phyloP scores from a whole-genome alignment of 2,888 invertebrate genomes.

The Eilema depressum region DNA sequence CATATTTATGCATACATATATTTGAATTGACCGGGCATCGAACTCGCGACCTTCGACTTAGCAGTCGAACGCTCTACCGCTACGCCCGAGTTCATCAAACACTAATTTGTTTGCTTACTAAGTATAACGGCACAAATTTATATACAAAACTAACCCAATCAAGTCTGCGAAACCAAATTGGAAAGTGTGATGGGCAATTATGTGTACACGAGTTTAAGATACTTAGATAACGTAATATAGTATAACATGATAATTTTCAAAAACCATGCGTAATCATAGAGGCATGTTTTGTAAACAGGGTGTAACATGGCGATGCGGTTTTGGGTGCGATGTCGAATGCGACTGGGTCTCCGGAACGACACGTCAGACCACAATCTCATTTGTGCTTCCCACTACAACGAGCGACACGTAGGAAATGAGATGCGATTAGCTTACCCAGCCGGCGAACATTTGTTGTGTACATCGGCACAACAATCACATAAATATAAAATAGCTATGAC shows the following conservation, averaged over 20 bases:
- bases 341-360: slow-evolving; percentile 71
- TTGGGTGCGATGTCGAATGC: slow-evolving; percentile 62
- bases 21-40: too few relatives aligned
- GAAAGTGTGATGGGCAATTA: background rate
- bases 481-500: slow-evolving; percentile 51
- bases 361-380: slow-evolving; percentile 77
- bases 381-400: slow-evolving; percentile 74
- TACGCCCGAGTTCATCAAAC: too few relatives aligned
- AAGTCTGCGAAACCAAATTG: background rate
- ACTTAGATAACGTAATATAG: background rate
- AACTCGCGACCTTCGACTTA: too few relatives aligned
- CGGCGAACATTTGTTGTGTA: slow-evolving; percentile 56
- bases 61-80: too few relatives aligned
- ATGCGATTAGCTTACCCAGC: slow-evolving; percentile 75
- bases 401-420: slow-evolving; percentile 79
- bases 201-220: background rate
- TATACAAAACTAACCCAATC: too few relatives aligned
- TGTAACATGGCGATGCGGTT: slow-evolving; percentile 53
- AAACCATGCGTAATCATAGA: slow-evolving; percentile 28
- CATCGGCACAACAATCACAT: slow-evolving; percentile 50
- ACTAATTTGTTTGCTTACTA: too few relatives aligned
- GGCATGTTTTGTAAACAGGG: slow-evolving; percentile 49
- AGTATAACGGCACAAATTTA: background rate
- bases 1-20: too few relatives aligned
- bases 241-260: background rate